Evolutionary conservation across 2,113 vertebrate species (phyloP).

Genomic region (Harpagus bidentatus): DNA sequence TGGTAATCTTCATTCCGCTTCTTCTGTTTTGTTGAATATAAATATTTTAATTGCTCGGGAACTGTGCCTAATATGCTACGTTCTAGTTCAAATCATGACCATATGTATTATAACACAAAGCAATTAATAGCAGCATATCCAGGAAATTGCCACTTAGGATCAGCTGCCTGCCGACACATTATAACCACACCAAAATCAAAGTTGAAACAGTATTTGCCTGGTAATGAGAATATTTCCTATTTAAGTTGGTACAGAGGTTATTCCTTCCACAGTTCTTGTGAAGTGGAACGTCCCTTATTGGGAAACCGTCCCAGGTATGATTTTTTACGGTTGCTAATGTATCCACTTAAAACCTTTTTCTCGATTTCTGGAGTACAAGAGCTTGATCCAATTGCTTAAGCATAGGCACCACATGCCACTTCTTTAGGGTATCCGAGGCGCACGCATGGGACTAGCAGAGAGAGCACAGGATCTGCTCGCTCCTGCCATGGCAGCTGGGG

Average conservation of each 20-base stretch:
- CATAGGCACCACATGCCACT: background rate
- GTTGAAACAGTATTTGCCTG: background rate
- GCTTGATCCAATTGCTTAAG: background rate
- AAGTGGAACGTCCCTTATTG: background rate
- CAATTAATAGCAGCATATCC: background rate
- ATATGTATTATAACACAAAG: background rate
- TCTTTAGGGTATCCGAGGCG: too few species aligned
- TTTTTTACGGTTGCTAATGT: background rate
- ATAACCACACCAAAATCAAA: background rate
- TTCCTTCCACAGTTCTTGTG: background rate
- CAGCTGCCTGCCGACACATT: background rate
- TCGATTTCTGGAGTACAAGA: background rate
- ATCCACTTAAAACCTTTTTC: background rate
- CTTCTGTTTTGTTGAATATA: background rate
- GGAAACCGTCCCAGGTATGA: background rate
- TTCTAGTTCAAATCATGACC: background rate
- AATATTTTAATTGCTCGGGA: background rate
- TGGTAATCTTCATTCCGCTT: background rate
- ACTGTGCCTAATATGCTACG: background rate
- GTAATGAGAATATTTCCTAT: background rate
- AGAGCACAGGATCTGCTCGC: too few species aligned
- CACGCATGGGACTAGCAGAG: accelerated
- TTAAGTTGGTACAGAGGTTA: background rate
- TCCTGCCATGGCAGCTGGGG: background rate
- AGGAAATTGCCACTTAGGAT: background rate